Evolutionary conservation across 1,140 invertebrate genomes (phyloP).

Genomic region (Anthonomus grandis): DNA sequence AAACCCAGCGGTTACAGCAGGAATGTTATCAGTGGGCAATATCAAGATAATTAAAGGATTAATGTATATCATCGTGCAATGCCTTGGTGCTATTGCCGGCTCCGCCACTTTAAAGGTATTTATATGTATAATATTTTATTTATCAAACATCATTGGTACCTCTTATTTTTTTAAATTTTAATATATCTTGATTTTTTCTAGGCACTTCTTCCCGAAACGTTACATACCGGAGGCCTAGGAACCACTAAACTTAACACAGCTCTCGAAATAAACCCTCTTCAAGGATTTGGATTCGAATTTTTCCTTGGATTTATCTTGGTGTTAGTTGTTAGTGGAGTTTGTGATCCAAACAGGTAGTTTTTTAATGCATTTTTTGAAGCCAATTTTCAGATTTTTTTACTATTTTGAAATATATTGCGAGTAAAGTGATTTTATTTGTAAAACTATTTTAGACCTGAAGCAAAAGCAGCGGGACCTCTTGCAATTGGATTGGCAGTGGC

Average conservation of each 20-base stretch:
- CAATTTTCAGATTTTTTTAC: constrained; percentile 5
- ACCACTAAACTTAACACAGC: constrained; percentile 27
- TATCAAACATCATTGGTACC: neutral
- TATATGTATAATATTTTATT: neutral
- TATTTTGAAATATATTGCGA: neutral
- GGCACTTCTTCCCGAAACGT: constrained; percentile 61
- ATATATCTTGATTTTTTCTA: too few relatives aligned
- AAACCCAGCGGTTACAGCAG: constrained; percentile 86
- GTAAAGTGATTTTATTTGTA: neutral
- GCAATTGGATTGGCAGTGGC: constrained; percentile 87
- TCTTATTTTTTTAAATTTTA: too few relatives aligned
- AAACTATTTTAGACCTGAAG: constrained; percentile 52
- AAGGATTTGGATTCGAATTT: constrained; percentile 86
- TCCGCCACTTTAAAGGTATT: constrained; percentile 61
- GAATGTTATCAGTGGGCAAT: constrained; percentile 73
- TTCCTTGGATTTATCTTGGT: constrained; percentile 87
- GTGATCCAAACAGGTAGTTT: constrained; percentile 61
- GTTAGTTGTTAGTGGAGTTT: constrained; percentile 83
- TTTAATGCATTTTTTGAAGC: too few relatives aligned
- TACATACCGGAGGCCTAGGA: constrained; percentile 44
- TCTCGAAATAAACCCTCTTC: constrained; percentile 52
- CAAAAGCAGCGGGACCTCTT: constrained; percentile 77
- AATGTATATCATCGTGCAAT: constrained; percentile 81
- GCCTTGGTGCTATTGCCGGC: constrained; percentile 79
- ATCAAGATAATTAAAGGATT: constrained; percentile 71